Base-by-base conservation (phyloP, 2,113 vertebrate genomes). In the Thymallus thymallus region DNA sequence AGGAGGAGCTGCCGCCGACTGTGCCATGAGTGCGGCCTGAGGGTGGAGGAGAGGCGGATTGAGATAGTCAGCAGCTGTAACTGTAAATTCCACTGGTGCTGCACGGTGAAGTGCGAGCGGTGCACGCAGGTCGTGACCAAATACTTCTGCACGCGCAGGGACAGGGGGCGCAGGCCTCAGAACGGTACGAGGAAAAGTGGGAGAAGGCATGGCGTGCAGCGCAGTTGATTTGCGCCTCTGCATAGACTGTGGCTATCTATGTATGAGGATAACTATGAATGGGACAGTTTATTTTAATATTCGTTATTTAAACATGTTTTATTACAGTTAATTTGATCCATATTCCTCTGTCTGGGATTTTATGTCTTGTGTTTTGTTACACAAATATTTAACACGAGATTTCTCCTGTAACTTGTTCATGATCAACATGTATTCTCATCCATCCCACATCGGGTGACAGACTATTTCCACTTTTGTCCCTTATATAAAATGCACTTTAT, bases 61-160 rank as follows among this genome's bases (percentile, higher is more conserved):
- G 94, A 96, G 82, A 91, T 94, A 0, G 88, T 93, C 74, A 93
- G 90, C 88, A 98, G 96, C 87, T 99, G 98, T 82, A 96, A 98
- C 85, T 99, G 98, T 92, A 97, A 93, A 71, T 99, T 99, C 71
- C 94, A 96, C 79, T 99, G 98, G 98, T 99, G 97, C 85, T 99
- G 98, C 84, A 96, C 93, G 0, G 98, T 99, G 61, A 94, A 92
- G 69, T 99, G 98, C 69, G 95, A 98, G 46, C 94, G 93, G 69
- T 99, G 98, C 87, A 91, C 89, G 61, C 93, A 94, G 0, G 77
- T 93, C 3, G 94, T 97, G 5, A 93, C 90, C 23, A 98, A 95
- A 84, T 93, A 96, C 86, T 96, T 94, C 78, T 99, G 98, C 9
- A 73, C 85, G 0, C 90, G 83, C 10, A 90, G 87, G 6, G 89